phyloP scores from a whole-genome alignment of 2,797 vertebrate species.

The Danio tinwini region DNA sequence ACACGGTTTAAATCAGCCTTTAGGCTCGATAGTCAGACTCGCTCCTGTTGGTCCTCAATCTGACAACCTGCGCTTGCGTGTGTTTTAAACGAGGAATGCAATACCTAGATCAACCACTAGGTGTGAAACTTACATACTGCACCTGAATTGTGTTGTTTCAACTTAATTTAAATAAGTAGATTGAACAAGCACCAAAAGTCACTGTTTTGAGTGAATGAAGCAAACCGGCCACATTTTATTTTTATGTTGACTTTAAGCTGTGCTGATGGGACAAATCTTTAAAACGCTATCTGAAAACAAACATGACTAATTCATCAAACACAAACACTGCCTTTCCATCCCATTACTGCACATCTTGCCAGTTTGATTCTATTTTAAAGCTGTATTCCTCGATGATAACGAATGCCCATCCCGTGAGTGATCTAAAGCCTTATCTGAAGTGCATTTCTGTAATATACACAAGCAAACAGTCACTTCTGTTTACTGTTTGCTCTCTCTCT shows the following conservation, averaged over 20 bases:
- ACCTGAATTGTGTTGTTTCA: too few species aligned
- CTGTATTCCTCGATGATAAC: conserved; percentile 46
- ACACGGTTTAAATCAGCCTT: too few species aligned
- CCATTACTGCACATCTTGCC: not conserved
- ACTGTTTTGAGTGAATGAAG: too few species aligned
- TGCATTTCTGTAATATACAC: conserved; percentile 43
- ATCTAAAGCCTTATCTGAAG: conserved; percentile 51
- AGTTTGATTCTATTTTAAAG: conserved; percentile 12
- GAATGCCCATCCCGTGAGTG: conserved; percentile 42
- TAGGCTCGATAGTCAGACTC: too few species aligned
- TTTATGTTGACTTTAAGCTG: conserved; percentile 13
- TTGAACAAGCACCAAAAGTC: too few species aligned
- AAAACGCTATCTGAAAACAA: conserved; percentile 22
- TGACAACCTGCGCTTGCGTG: too few species aligned
- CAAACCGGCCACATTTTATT: not conserved
- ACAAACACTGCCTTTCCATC: conserved; percentile 22
- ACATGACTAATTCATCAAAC: conserved; percentile 45
- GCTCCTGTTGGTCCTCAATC: too few species aligned
- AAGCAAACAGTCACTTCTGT: conserved; percentile 58
- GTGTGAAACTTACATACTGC: too few species aligned
- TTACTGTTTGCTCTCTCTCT: conserved; percentile 55
- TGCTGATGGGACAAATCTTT: conserved; percentile 6
- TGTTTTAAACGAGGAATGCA: too few species aligned
- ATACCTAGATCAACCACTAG: too few species aligned
- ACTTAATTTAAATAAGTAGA: too few species aligned